phyloP scores from a whole-genome alignment of 2,797 vertebrate genomes.

The Tragelaphus eurycerus region DNA sequence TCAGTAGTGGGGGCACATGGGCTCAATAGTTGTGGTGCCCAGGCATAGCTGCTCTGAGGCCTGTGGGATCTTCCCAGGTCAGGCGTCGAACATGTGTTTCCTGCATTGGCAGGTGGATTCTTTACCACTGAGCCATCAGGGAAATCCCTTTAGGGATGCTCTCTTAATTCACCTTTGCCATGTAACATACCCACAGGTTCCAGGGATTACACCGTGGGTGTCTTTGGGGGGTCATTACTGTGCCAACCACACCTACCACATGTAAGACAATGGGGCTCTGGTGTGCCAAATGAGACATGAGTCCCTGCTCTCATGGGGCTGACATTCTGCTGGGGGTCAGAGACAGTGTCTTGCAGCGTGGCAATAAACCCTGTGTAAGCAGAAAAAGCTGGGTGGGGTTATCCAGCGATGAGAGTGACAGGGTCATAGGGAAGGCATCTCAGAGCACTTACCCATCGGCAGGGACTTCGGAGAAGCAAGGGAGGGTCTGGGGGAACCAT shows the following conservation, averaged over 20 bases:
- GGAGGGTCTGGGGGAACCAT: background rate
- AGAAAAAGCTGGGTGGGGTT: background rate
- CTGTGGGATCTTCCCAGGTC: background rate
- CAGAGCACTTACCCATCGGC: background rate
- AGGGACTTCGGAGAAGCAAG: background rate
- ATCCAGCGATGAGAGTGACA: background rate
- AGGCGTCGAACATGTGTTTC: background rate
- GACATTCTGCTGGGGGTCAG: background rate
- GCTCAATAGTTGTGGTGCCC: background rate
- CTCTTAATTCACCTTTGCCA: background rate
- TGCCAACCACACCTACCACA: background rate
- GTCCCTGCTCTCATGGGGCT: rapidly evolving
- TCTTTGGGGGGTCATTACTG: background rate
- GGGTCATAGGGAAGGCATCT: background rate
- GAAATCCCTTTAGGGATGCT: background rate
- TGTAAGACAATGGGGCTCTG: background rate
- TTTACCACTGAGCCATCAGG: background rate
- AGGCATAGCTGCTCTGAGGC: background rate
- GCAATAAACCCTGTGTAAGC: background rate
- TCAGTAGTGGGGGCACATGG: background rate
- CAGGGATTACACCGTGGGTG: background rate
- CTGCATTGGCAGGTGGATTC: background rate
- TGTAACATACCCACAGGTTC: background rate
- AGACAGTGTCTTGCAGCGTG: rapidly evolving
- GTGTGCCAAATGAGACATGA: background rate